These are phyloP conservation scores for Actinostola sp. DNA, from an alignment of 92 coral and sea anemone species.

Conservation along the genomic window DNA sequence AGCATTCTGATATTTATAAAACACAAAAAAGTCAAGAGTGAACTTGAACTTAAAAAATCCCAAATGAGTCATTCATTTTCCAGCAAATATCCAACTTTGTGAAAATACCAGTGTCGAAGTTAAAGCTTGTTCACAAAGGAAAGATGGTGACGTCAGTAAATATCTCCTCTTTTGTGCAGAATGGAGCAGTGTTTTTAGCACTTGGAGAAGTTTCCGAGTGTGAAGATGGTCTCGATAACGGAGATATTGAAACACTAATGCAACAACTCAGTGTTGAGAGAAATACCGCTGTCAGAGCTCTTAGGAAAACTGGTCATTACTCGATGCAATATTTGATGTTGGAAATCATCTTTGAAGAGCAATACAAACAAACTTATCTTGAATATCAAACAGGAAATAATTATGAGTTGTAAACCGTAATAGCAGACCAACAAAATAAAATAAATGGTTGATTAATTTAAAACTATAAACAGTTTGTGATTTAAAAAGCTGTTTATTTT, in stretches of 20 bases:
- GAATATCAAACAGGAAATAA: too few relatives aligned
- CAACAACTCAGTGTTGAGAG: slow-evolving; percentile 86
- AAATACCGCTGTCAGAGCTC: slow-evolving; percentile 77
- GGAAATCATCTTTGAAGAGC: slow-evolving; percentile 62
- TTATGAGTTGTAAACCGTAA: too few relatives aligned
- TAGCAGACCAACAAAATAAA: too few relatives aligned
- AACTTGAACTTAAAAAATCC: slow-evolving; percentile 27
- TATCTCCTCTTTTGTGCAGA: slow-evolving; percentile 39
- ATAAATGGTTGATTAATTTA: too few relatives aligned
- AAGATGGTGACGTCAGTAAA: slow-evolving; percentile 64
- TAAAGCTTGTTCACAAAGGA: slow-evolving; percentile 89
- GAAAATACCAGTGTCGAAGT: slow-evolving; percentile 65
- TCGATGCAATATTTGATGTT: slow-evolving; percentile 92
- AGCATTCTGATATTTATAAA: slow-evolving; percentile 55
- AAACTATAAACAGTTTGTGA: neutral
- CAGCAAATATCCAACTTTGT: slow-evolving; percentile 63
- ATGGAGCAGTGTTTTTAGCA: slow-evolving; percentile 77
- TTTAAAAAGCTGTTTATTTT: too few relatives aligned
- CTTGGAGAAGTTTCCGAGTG: slow-evolving; percentile 88
- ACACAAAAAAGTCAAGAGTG: slow-evolving; percentile 75
- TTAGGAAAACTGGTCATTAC: slow-evolving; percentile 74
- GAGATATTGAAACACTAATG: slow-evolving; percentile 80
- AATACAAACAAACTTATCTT: neutral
- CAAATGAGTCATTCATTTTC: slow-evolving; percentile 17
- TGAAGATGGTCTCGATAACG: slow-evolving; percentile 82